A percentile compares a stretch with the other conserved stretches of the same genome.
Evolutionary conservation across 1,140 invertebrate genomes (phyloP).

Genomic region (Sesamia nonagrioides): DNA sequence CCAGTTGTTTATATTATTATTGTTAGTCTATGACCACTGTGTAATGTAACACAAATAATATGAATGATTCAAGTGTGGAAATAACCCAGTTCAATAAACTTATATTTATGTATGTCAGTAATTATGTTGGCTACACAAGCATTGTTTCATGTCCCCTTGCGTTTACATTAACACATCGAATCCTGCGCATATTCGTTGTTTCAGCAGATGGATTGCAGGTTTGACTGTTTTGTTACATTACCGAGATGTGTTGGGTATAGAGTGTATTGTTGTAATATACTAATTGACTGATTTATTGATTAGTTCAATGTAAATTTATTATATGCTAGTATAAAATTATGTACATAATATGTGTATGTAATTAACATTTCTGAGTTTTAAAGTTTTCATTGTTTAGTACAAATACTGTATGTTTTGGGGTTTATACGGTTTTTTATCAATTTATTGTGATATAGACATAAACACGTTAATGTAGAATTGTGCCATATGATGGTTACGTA

Average conservation of each 20-base stretch:
- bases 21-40: background rate
- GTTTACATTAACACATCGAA: background rate
- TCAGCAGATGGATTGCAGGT: constrained; percentile 16
- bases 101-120: background rate
- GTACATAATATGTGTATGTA: constrained; percentile 59
- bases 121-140: background rate
- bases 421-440: constrained; percentile 49
- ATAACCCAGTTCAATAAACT: background rate
- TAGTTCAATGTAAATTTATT: constrained; percentile 59
- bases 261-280: constrained; percentile 60
- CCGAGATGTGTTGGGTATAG: constrained; percentile 31
- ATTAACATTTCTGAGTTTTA: constrained; percentile 45
- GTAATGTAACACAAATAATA: background rate
- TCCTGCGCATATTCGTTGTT: background rate
- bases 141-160: background rate
- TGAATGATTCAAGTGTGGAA: background rate
- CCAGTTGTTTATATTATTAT: constrained; percentile 1
- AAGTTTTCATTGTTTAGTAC: constrained; percentile 56
- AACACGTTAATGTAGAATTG: constrained; percentile 21
- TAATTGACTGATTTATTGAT: constrained; percentile 69
- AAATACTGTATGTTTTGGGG: constrained; percentile 60
- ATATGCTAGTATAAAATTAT: constrained; percentile 54
- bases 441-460: constrained; percentile 53
- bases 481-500: constrained; percentile 37
- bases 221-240: constrained; percentile 34